Evolutionary conservation across 2,888 invertebrate species (phyloP).

Genomic region (Diabrotica balteata): DNA sequence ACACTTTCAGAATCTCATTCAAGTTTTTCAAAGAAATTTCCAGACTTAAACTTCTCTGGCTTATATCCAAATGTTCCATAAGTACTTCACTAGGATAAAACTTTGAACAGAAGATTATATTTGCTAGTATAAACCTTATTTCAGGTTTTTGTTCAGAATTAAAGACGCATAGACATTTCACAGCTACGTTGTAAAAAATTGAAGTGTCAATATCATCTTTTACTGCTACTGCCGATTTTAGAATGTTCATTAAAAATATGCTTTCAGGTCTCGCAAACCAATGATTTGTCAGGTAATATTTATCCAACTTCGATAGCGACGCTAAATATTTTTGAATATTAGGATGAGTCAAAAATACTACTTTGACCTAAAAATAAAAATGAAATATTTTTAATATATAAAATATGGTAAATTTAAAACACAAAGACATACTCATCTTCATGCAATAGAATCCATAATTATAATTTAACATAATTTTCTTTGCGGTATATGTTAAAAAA

Average conservation of each 20-base stretch:
- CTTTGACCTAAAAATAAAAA: constrained; percentile 51
- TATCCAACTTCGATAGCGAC: constrained; percentile 52
- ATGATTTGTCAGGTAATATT: constrained; percentile 62
- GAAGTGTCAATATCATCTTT: constrained; percentile 61
- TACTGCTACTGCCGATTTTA: constrained; percentile 59
- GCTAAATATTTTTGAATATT: constrained; percentile 60
- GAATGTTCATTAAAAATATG: constrained; percentile 63
- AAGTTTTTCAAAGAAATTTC: constrained; percentile 55
- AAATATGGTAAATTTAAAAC: too few species aligned
- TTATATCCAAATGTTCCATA: constrained; percentile 64
- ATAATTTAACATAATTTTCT: too few species aligned
- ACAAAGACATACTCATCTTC: too few species aligned
- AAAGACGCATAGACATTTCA: constrained; percentile 68
- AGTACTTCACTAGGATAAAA: constrained; percentile 68
- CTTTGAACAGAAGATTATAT: constrained; percentile 68
- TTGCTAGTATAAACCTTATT: constrained; percentile 66
- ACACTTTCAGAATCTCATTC: constrained; percentile 52
- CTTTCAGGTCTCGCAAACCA: constrained; percentile 73
- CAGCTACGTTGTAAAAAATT: constrained; percentile 65
- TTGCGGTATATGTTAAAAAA: too few species aligned
- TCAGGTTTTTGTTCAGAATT: constrained; percentile 67
- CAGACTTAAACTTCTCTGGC: constrained; percentile 60
- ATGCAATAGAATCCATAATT: too few species aligned
- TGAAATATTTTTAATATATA: neutral
- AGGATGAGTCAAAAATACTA: constrained; percentile 57